Percentiles rank a stretch among this genome's conserved stretches.
phyloP scores from a whole-genome alignment of 2,113 vertebrate species.

The Malurus melanocephalus region DNA sequence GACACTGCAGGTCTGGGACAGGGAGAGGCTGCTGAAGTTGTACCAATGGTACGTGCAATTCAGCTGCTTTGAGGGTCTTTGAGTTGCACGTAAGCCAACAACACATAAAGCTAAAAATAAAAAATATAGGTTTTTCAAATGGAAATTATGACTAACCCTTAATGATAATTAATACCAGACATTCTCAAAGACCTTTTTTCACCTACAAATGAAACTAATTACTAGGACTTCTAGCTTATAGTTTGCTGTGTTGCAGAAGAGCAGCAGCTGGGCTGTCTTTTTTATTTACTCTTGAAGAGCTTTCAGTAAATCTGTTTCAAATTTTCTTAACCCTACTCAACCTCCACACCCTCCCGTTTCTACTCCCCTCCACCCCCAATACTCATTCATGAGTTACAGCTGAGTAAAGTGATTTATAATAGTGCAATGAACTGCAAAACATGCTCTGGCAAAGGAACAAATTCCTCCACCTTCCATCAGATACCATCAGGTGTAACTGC shows the following conservation, averaged over 20 bases:
- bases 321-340: conserved; percentile 65
- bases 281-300: conserved; percentile 59
- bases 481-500: conserved; percentile 67
- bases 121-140: conserved; percentile 57
- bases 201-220: conserved; percentile 77
- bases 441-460: conserved; percentile 51
- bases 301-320: conserved; percentile 72
- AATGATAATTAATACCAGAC: conserved; percentile 69
- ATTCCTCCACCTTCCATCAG: conserved; percentile 57
- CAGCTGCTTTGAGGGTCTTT: background rate
- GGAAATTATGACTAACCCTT: conserved; percentile 54
- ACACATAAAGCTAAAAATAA: conserved; percentile 25
- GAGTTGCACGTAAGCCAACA: conserved; percentile 38
- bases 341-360: conserved; percentile 43
- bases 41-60: background rate
- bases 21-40: background rate
- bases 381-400: conserved; percentile 72
- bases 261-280: conserved; percentile 60
- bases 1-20: background rate
- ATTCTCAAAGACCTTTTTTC: conserved; percentile 67
- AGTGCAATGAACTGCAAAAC: conserved; percentile 61
- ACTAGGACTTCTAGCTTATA: conserved; percentile 45
- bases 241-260: conserved; percentile 30
- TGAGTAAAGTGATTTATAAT: conserved; percentile 77
- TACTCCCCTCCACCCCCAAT: background rate